Conservation (phyloP, 1,140 invertebrate species). For the Pomacea maculata region DNA sequence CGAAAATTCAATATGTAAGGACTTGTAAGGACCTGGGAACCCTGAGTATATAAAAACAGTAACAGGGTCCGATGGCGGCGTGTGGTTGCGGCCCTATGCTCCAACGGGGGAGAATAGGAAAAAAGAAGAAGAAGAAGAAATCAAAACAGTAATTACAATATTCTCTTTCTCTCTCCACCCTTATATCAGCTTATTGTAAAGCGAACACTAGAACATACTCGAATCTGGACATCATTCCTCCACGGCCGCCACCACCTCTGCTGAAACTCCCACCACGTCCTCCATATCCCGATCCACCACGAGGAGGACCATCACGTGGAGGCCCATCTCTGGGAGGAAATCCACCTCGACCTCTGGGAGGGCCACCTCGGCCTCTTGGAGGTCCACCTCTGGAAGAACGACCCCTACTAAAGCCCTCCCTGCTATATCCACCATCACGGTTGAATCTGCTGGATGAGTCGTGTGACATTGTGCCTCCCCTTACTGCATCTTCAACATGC, state of each 20-base stretch:
- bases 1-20: too few relatives aligned
- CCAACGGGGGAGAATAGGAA: too few relatives aligned
- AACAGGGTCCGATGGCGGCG: too few relatives aligned
- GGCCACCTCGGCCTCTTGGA: conserved; percentile 9
- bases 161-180: too few relatives aligned
- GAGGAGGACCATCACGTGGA: conserved; percentile 5
- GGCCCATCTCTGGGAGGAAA: conserved; percentile 19
- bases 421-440: conserved; percentile 12
- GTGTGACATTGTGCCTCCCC: conserved; percentile 7
- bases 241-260: conserved; percentile 14
- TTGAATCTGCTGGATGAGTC: conserved; percentile 9
- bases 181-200: too few relatives aligned
- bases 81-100: too few relatives aligned
- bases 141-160: too few relatives aligned
- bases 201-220: background rate
- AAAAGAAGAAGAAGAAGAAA: too few relatives aligned
- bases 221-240: conserved; percentile 22
- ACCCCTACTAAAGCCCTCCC: conserved; percentile 16
- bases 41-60: too few relatives aligned
- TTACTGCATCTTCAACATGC: conserved; percentile 19
- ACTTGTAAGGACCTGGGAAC: too few relatives aligned
- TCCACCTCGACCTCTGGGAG: conserved; percentile 12
- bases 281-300: background rate
- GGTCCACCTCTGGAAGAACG: conserved; percentile 6
- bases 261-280: conserved; percentile 13